Percentiles rank a stretch among this genome's conserved stretches.
These are phyloP conservation scores for Caretta caretta DNA, from an alignment of 2,113 vertebrate species.

Conservation along the genomic window DNA sequence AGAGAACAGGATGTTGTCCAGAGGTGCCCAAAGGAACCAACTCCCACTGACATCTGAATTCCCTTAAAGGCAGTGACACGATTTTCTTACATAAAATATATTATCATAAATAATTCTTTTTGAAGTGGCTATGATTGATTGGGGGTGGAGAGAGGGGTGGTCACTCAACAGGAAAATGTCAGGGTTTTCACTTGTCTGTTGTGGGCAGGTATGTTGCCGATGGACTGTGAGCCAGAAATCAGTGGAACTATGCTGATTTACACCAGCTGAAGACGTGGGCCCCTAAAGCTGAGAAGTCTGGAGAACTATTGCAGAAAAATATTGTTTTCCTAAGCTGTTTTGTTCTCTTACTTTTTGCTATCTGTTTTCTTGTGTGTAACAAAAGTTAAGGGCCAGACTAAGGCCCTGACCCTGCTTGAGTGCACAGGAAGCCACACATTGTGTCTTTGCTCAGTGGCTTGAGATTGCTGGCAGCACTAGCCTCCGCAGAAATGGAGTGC, in stretches of 20 bases:
- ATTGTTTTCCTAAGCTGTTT: constrained; percentile 1
- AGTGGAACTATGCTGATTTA: background rate
- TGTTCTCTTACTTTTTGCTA: constrained; percentile 24
- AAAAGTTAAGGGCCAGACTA: background rate
- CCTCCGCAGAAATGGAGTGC: background rate
- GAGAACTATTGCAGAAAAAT: background rate
- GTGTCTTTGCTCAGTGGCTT: rapidly evolving
- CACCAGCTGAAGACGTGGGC: background rate
- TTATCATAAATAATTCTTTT: background rate
- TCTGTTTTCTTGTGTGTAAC: rapidly evolving
- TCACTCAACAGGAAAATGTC: background rate
- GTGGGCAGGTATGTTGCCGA: background rate
- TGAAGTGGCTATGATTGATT: background rate
- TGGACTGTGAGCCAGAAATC: background rate
- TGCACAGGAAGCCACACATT: rapidly evolving
- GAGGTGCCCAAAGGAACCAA: background rate
- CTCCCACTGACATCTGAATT: background rate
- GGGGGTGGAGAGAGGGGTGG: background rate
- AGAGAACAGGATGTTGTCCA: background rate
- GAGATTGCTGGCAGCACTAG: background rate
- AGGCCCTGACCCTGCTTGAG: rapidly evolving
- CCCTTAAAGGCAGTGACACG: background rate
- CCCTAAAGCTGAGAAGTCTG: background rate
- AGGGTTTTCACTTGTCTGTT: background rate
- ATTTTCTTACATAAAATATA: background rate